Conservation (phyloP, 2,113 vertebrate species). For the Micromys minutus region DNA sequence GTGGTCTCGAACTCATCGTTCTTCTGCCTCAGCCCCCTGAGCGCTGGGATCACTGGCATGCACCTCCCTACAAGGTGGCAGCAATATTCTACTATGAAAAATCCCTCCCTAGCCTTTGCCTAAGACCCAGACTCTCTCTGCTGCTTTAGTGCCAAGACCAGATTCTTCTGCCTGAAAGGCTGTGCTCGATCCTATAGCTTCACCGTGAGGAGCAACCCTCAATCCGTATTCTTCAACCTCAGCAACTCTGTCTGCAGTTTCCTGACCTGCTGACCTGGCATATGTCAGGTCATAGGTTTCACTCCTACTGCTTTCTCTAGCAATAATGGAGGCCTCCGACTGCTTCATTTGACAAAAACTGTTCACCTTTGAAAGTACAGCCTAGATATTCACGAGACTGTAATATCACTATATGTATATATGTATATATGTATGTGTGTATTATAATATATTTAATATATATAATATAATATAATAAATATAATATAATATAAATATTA, state of each 20-base stretch:
- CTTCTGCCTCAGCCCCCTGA: background rate
- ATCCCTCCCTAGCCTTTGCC: background rate
- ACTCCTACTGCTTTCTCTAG: background rate
- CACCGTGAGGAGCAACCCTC: background rate
- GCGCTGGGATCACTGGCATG: background rate
- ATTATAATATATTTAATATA: too few relatives aligned
- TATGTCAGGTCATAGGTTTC: too few relatives aligned
- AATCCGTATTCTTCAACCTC: background rate
- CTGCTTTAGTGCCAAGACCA: background rate
- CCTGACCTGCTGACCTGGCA: background rate
- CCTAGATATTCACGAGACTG: slow-evolving; percentile 38
- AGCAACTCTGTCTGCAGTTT: background rate
- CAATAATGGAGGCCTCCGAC: background rate
- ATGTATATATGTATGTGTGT: too few relatives aligned
- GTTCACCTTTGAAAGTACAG: background rate
- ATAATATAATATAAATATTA: too few relatives aligned
- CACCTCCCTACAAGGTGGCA: background rate
- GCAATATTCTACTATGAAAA: slow-evolving; percentile 47
- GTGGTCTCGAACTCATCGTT: background rate
- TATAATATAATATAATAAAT: too few relatives aligned
- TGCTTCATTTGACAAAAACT: background rate
- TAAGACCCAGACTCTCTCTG: slow-evolving; percentile 28
- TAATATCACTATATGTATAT: too few relatives aligned
- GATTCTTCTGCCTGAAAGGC: background rate
- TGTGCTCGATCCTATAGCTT: background rate